phyloP scores from a whole-genome alignment of 2,797 vertebrate genomes.

The Liasis olivaceus region DNA sequence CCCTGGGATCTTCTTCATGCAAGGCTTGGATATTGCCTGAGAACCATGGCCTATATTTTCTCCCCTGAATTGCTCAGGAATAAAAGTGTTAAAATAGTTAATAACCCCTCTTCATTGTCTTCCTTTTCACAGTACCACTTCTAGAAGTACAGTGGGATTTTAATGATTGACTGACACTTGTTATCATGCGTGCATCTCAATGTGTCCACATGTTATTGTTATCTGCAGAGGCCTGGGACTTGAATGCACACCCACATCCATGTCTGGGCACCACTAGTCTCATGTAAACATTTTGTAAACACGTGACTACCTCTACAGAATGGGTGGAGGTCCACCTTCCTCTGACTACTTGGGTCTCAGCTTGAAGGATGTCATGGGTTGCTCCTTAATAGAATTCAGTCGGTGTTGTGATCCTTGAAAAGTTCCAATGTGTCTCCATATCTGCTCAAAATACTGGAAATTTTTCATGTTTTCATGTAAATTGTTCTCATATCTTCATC shows the following conservation, averaged over 20 bases:
- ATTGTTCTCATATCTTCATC: background rate
- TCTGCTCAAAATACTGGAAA: background rate
- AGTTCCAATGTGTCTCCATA: background rate
- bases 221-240: background rate
- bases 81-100: background rate
- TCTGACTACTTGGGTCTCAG: background rate
- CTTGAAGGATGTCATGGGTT: background rate
- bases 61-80: background rate
- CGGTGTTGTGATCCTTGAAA: background rate
- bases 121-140: background rate
- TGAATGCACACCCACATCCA: background rate
- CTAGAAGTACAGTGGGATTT: background rate
- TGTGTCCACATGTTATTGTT: background rate
- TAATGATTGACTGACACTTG: background rate
- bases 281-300: background rate
- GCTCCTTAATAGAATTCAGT: background rate
- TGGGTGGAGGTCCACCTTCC: background rate
- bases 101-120: background rate
- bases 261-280: background rate
- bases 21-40: too few relatives aligned
- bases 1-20: too few relatives aligned
- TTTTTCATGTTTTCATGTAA: background rate
- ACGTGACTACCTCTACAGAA: background rate
- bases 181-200: background rate
- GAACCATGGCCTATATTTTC: too few relatives aligned